Base-by-base conservation (phyloP, 2,888 invertebrate species). In the Tholera decimalis region DNA sequence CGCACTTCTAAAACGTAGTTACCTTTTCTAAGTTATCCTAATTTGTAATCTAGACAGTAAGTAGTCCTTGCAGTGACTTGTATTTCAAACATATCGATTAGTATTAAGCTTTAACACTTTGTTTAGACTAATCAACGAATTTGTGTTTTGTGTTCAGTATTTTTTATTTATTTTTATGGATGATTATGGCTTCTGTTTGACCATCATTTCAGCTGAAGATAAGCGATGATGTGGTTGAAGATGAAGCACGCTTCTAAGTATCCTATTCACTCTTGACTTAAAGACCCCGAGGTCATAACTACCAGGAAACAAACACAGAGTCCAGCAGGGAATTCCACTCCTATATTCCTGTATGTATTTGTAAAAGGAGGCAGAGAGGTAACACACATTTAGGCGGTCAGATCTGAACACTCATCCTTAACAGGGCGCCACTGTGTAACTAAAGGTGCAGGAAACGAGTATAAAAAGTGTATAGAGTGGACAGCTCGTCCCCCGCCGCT, bases 1-100 rank as follows among this genome's bases (percentile, higher is more conserved):
- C 53, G 41, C 64, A 64, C 51, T 47, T 64, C 57, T 57, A 49
- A 28, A 39, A 55, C 22, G 22, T 70, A 39, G 54, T 62, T 30
- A 43, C 43, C 30, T 47, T 43, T 35, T 30, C 9, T 49, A 50
- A 43, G 54, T 70, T 37, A 69, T 60, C 54, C 62, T 60, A 49
- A 41, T 60, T 60, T 69, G 51, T 53, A 30, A 47, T 43, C 26
- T 9, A 39, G 43, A 44, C n/a, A 37, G 37, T 37, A 49, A 49
- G 20, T 59, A 18, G 33, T 33, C 30, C 13, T n/a, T 13, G 0
- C n/a, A 46, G 37, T 3, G 7, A 13, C 15, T 15, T 18, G 1
- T 26, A 33, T 33, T 50, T 15, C 11, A n/a, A 33, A 44, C 20
- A 26, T 30, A 49, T 30, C 20, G 9, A 15, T 66, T 28, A 3